These are phyloP conservation scores for Syrphus vitripennis DNA, from an alignment of 2,888 invertebrate species.

Conservation along the genomic window DNA sequence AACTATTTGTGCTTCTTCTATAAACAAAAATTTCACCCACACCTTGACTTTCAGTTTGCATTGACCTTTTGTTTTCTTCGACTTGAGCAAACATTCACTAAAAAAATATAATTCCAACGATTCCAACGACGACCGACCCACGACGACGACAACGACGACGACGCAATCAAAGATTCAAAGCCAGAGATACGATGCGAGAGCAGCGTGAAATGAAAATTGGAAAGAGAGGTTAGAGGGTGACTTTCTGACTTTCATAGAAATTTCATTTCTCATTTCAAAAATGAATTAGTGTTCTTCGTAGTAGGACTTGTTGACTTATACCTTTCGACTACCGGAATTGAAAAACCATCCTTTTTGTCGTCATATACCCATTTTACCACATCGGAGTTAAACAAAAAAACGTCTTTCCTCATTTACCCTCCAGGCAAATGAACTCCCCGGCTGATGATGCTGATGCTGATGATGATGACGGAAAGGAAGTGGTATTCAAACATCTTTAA, in stretches of 20 bases:
- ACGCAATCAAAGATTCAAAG: constrained; percentile 64
- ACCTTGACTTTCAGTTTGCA: constrained; percentile 21
- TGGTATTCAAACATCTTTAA: constrained; percentile 51
- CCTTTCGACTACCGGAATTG: constrained; percentile 33
- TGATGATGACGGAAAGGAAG: constrained; percentile 11
- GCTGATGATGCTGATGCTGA: not conserved
- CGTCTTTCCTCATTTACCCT: not conserved
- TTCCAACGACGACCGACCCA: not conserved
- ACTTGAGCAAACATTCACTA: constrained; percentile 23
- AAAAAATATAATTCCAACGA: constrained; percentile 6
- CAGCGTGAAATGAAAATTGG: not conserved
- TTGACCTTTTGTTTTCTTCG: constrained; percentile 36
- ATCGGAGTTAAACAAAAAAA: not conserved
- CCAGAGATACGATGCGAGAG: constrained; percentile 8
- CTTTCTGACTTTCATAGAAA: constrained; percentile 19
- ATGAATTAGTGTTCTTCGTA: constrained; percentile 56
- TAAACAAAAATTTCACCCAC: not conserved
- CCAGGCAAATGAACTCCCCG: constrained; percentile 36
- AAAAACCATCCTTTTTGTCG: constrained; percentile 15
- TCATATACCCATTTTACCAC: not conserved
- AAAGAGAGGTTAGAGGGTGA: no score
- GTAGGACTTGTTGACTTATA: constrained; percentile 55
- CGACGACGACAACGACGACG: not conserved
- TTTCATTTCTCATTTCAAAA: constrained; percentile 51
- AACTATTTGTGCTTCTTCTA: not conserved